Percentiles rank a stretch among this genome's conserved stretches.
These are phyloP conservation scores for Sus scrofa DNA, from an alignment of 2,113 vertebrate genomes.

Conservation along the genomic window T2T-Sscrofa CM000830.6:103445001-103445500, in stretches of 20 bases:
- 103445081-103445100: neutral
- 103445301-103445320: slow-evolving; percentile 54
- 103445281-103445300: neutral
- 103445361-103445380: neutral
- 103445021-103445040: slow-evolving; percentile 8
- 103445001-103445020: neutral
- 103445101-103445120: neutral
- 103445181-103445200: neutral
- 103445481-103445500: neutral
- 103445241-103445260: neutral
- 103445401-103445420: slow-evolving; percentile 38
- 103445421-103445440: neutral
- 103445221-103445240: slow-evolving; percentile 1
- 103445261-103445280: neutral
- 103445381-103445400: slow-evolving; percentile 34
- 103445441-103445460: neutral
- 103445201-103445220: neutral
- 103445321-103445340: neutral
- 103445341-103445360: neutral
- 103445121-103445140: slow-evolving; percentile 52
- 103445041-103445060: neutral
- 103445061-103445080: slow-evolving; percentile 31
- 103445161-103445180: neutral
- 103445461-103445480: neutral
- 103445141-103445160: slow-evolving; percentile 52